Evolutionary conservation across 2,797 vertebrate species (phyloP).

Genomic region (Crax fasciolata): DNA sequence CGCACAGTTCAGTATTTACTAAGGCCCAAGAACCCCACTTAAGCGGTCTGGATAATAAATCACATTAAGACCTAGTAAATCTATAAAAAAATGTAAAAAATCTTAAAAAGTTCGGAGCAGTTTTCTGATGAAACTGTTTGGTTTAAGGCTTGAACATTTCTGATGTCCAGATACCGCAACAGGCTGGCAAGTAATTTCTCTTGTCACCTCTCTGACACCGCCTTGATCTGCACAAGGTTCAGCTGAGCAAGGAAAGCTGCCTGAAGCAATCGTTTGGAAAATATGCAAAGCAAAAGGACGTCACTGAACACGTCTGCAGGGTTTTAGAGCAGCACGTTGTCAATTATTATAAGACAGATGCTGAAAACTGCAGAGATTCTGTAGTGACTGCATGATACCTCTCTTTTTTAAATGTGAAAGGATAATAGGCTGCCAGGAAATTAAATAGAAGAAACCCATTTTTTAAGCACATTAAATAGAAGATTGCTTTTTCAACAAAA

Average conservation of each 20-base stretch:
- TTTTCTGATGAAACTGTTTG: slow-evolving; percentile 53
- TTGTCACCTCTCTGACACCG: background rate
- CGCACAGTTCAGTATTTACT: slow-evolving; percentile 39
- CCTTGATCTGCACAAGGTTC: slow-evolving; percentile 2
- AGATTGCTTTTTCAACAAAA: background rate
- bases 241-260: slow-evolving; percentile 15
- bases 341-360: background rate
- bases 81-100: slow-evolving; percentile 72
- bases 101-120: slow-evolving; percentile 65
- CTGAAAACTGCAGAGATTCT: slow-evolving; percentile 18
- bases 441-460: background rate
- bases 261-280: slow-evolving; percentile 13
- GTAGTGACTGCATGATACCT: background rate
- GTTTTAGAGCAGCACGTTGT: background rate
- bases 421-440: background rate
- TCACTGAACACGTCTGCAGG: slow-evolving; percentile 3
- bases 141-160: slow-evolving; percentile 70
- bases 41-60: slow-evolving; percentile 37
- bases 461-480: background rate
- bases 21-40: slow-evolving; percentile 39
- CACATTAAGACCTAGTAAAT: slow-evolving; percentile 59
- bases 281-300: background rate
- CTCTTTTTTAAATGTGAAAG: background rate
- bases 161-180: slow-evolving; percentile 8
- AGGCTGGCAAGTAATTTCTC: slow-evolving; percentile 43